Percentiles rank a stretch among this genome's conserved stretches.
Evolutionary conservation across 2,797 vertebrate genomes (phyloP).

Genomic region (Girardinus metallicus): DNA sequence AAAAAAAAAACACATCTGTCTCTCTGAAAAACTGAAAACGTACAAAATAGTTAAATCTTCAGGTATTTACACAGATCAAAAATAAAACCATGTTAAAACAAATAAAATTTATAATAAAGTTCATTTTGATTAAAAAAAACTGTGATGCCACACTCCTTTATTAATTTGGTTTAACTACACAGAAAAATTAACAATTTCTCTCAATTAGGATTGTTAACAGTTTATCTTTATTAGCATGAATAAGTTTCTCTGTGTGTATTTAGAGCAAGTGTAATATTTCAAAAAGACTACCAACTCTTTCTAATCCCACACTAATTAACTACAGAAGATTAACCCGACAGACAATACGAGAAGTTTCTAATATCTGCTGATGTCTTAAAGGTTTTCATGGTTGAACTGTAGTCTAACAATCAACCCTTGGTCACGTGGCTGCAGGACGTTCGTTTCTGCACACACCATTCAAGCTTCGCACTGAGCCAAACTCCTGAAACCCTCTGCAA

Average conservation of each 20-base stretch:
- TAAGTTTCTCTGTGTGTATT: neutral
- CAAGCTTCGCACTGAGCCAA: neutral
- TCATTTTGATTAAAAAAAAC: neutral
- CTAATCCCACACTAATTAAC: neutral
- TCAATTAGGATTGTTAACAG: neutral
- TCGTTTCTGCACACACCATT: neutral
- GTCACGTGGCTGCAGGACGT: neutral
- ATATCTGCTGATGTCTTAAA: neutral
- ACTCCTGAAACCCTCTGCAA: neutral
- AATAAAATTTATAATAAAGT: neutral
- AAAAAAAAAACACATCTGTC: neutral
- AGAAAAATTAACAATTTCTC: neutral
- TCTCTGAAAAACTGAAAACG: neutral
- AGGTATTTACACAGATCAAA: neutral
- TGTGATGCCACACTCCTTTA: neutral
- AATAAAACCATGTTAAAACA: neutral
- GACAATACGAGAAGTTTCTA: neutral
- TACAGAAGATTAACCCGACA: neutral
- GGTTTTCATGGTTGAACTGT: too few species aligned
- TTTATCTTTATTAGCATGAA: neutral
- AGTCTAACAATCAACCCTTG: neutral
- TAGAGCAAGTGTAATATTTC: neutral
- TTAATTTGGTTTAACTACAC: neutral
- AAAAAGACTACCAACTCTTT: neutral
- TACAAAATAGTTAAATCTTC: neutral